Conservation (phyloP, 2,888 invertebrate genomes). For the Scaptodrosophila latifasciaeformis region DNA sequence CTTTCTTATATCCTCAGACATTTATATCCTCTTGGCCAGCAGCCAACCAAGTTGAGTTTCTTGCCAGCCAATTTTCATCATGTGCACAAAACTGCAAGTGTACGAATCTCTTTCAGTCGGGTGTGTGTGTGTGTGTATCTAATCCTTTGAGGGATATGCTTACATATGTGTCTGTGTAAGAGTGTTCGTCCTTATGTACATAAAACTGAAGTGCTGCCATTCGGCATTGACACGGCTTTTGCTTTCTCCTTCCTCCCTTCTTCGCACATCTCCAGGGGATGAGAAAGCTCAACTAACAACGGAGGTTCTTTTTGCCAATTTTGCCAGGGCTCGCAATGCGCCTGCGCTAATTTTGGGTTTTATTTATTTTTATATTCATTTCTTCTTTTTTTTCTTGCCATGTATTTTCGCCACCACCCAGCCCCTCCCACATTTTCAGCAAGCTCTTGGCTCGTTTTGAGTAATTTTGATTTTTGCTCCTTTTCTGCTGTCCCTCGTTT, state of each 20-base stretch:
- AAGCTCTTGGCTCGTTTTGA: no score
- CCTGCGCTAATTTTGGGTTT: constrained; percentile 58
- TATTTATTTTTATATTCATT: constrained; percentile 16
- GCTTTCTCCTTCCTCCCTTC: not conserved
- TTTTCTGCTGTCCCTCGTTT: no score
- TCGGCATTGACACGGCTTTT: constrained; percentile 49
- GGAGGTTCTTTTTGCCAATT: not conserved
- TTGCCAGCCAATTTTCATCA: constrained; percentile 41
- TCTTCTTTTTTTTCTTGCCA: constrained; percentile 23
- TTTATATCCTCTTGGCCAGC: constrained; percentile 22
- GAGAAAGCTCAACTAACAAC: not conserved
- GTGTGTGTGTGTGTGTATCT: constrained; percentile 32
- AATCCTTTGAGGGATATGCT: constrained; percentile 42
- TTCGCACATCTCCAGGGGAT: not conserved
- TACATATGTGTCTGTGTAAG: constrained; percentile 24
- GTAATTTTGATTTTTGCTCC: no score
- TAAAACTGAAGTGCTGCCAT: constrained; percentile 54
- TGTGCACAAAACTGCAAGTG: constrained; percentile 24
- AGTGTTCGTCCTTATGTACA: constrained; percentile 20
- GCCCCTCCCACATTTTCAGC: no score
- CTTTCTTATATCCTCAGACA: not conserved
- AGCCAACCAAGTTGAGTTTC: constrained; percentile 48
- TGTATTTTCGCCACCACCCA: no score
- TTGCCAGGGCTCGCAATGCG: constrained; percentile 39
- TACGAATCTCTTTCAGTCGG: not conserved